Evolutionary conservation across 2,888 invertebrate genomes (phyloP), one percentile per base, ranked within the genome.

Genomic region (Cephus spinipes): DNA sequence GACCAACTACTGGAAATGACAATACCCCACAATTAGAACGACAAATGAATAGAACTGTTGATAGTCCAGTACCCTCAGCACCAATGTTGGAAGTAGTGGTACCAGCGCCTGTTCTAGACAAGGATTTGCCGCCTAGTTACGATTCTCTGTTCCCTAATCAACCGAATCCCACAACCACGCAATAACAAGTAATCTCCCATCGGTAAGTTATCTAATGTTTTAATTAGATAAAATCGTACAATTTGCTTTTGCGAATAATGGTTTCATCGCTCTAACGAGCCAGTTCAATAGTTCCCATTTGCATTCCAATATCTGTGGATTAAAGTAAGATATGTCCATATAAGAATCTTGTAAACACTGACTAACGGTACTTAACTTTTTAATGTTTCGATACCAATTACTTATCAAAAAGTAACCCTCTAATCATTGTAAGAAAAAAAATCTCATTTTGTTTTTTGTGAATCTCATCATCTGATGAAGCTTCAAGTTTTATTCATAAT

Each of bases 111-210:
- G 90, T 91, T 15, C 90, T 90, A 15, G 92, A 93, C 83, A 93
- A 94, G 84, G 93, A 94, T 89, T 87, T 93, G 78, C 94, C 94
- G 2, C 94, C 94, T 11, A 93, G 93, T 69, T 94, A 94, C 81
- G 93, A 93, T 78, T 93, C 93, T 73, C 86, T 94, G 75, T 94
- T 93, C 85, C 93, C 94, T 2, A 89, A 89, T 79, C 88, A 87
- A 80, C 79, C 87, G 68, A 87, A 86, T 85, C 81, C 89, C 78
- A 81, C 85, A 73, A 84, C 86, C 79, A 84, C 87, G 9, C 55
- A 55, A 55, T 55, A 23, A 55, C 55, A 15, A 23, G 23, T 23
- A 55, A 55, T 55, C 55, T 55, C 55, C 9, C 9, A 55, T 23
- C 23, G 68, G 79, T 77, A 55, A 79, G 76, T 80, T 87, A 84